Percentiles rank a stretch among this genome's conserved stretches.
phyloP scores from a whole-genome alignment of 64 coral and sea anemone species.

The Montipora cactus region DNA sequence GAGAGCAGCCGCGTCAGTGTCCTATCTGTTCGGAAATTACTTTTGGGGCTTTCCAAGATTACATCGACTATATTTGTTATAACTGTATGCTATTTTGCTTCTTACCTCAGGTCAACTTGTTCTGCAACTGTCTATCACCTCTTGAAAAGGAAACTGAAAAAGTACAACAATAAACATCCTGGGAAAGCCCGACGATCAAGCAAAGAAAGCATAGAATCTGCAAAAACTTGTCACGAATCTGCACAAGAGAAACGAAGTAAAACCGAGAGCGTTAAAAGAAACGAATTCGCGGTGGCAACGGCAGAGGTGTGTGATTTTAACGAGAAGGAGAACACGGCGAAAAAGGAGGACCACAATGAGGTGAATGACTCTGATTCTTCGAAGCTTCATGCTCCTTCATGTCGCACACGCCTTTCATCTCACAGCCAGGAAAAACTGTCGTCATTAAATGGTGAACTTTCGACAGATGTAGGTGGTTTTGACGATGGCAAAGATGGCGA shows the following conservation, averaged over 20 bases:
- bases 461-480: background rate
- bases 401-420: background rate
- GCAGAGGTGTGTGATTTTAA: slow-evolving; percentile 36
- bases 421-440: slow-evolving; percentile 7
- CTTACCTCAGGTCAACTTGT: slow-evolving; percentile 38
- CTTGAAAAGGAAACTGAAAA: slow-evolving; percentile 47
- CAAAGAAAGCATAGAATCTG: slow-evolving; percentile 13
- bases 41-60: no score
- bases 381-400: background rate
- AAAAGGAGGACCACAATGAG: background rate
- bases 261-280: background rate
- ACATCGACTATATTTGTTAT: no score
- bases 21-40: no score
- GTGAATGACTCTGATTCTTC: background rate
- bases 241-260: background rate
- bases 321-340: background rate
- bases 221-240: background rate
- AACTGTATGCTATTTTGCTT: background rate
- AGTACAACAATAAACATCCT: slow-evolving; percentile 49
- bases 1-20: no score
- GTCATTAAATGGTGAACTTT: background rate
- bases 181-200: background rate
- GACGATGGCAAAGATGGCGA: background rate
- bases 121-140: slow-evolving; percentile 70
- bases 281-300: background rate